Conservation (phyloP, 2,797 vertebrate species). For the Halcyon chelicuti region DNA sequence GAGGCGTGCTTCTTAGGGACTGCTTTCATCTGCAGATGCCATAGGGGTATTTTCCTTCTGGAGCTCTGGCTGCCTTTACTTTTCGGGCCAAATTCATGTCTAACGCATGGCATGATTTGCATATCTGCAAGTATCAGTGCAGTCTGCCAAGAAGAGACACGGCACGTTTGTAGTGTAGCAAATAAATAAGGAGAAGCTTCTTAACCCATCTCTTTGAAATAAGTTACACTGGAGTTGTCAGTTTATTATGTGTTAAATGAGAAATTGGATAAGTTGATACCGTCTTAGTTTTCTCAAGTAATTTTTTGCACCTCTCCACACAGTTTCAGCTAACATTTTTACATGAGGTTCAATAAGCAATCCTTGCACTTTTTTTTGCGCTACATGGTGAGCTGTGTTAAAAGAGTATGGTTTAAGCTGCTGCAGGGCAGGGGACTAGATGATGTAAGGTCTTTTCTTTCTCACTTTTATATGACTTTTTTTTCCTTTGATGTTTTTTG, state of each 20-base stretch:
- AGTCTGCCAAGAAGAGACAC: neutral
- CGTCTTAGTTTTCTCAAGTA: neutral
- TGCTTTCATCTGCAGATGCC: neutral
- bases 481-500: neutral
- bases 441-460: neutral
- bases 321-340: neutral
- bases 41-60: neutral
- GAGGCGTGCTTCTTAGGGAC: neutral
- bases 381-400: neutral
- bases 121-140: neutral
- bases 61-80: neutral
- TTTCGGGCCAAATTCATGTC: neutral
- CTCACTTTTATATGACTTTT: neutral
- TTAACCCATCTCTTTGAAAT: neutral
- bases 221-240: neutral
- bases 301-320: neutral
- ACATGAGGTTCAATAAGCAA: neutral
- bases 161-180: neutral
- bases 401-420: neutral
- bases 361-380: neutral
- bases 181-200: slow-evolving; percentile 8
- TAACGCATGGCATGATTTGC: neutral
- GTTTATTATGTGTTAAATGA: neutral
- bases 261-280: slow-evolving; percentile 11
- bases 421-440: neutral